Percentiles rank a stretch among this genome's conserved stretches.
Evolutionary conservation across 2,797 vertebrate species (phyloP).

Genomic region (Hydrophis major): DNA sequence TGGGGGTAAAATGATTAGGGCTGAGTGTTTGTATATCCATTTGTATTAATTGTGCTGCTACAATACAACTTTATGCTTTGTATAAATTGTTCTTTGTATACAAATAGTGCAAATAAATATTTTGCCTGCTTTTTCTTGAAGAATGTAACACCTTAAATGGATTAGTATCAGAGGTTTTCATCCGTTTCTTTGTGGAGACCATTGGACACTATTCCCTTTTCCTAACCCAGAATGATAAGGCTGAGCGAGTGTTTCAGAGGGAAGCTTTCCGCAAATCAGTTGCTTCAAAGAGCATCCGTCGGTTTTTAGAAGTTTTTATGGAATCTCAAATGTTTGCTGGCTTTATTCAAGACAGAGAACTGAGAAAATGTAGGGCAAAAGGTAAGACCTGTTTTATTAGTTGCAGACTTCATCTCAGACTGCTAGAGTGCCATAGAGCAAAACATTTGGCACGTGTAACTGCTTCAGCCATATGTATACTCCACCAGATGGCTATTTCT

Average conservation of each 20-base stretch:
- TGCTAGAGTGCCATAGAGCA: background rate
- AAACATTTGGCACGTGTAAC: background rate
- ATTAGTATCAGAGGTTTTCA: conserved; percentile 96
- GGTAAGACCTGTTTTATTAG: conserved; percentile 69
- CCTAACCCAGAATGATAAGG: conserved; percentile 90
- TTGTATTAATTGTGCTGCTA: background rate
- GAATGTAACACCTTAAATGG: conserved; percentile 94
- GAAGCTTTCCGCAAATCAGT: conserved; percentile 97
- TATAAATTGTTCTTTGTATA: background rate
- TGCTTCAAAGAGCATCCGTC: conserved; percentile 96
- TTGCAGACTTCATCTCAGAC: rapidly evolving
- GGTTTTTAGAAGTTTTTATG: conserved; percentile 98
- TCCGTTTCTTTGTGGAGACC: conserved; percentile 98
- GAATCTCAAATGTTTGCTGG: conserved; percentile 99
- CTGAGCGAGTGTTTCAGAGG: conserved; percentile 90
- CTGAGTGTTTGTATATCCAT: background rate
- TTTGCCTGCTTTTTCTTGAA: conserved; percentile 68
- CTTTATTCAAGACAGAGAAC: conserved; percentile 97
- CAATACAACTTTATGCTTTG: background rate
- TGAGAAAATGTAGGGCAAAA: conserved; percentile 95
- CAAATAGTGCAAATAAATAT: background rate
- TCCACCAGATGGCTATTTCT: background rate
- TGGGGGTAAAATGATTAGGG: background rate
- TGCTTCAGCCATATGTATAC: background rate
- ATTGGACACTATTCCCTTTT: conserved; percentile 97